Base-by-base conservation (phyloP, 2,888 invertebrate species). In the Chrysina gloriosa region DNA sequence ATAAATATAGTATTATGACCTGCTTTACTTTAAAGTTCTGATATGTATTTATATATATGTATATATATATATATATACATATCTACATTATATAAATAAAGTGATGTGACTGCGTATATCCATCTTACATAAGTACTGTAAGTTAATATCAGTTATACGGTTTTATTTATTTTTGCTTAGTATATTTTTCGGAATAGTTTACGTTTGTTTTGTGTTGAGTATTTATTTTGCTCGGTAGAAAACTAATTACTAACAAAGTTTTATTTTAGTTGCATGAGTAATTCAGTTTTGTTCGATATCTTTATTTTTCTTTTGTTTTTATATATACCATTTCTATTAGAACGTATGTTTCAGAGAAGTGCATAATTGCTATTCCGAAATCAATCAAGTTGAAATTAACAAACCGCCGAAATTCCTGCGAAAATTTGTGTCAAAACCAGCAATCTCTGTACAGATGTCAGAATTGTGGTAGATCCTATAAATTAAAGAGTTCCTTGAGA, bases 401-500 rank as follows among this genome's bases (percentile, higher is more conserved):
- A 19, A 42, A 27, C 16, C 14, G 42, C 21, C 58, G 58, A 4
- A 61, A 29, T 42, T 61, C 58, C 36, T 36, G 25, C 9, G 58
- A 61, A 14, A 42, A 16, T 29, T 9, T 42, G 14, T 61, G 3
- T 39, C 42, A 42, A 27, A 42, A 27, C 16, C 42, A 42, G 19
- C 25, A 23, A 4, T 14, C 34, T 5, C 7, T 54, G 11, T 69
- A 50, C 63, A 39, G 50, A 14, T 71, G 74, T 65, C 63, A 58
- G n/a, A 67, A 61, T 6, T 76, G 76, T 63, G 69, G 69, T 31
- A 70, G 73, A 42, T 56, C 58, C 4, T 76, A 74, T 63, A 71
- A 72, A 45, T 63, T 74, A 63, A 71, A 73, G 36, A 74, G 73
- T 23, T 74, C 75, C 7, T 66, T 75, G 27, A 63, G 73, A 34